Evolutionary conservation across 2,113 vertebrate species (phyloP), one percentile per base, ranked within the genome.

Genomic region (Ictalurus punctatus): DNA sequence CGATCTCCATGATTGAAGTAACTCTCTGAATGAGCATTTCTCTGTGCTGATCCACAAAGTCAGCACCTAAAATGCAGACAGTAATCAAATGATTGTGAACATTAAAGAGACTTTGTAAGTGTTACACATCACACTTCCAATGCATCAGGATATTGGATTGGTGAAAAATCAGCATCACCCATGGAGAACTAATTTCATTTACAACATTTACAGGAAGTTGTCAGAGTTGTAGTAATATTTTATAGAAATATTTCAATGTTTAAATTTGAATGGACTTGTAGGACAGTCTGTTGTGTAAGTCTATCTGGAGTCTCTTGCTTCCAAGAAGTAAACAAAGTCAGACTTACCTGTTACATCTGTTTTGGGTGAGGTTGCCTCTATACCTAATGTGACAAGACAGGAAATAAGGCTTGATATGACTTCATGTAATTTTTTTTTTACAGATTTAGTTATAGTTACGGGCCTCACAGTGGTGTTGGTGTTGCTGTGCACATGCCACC

Each of bases 41-140:
- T 10, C 89, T 58, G 82, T 84, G 17, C 34, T 34, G 17, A 17
- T 90, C 48, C 59, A 87, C 81, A 80, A 90, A 90, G 30, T 30
- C 89, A 84, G 17, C 37, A 65, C 37, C 85, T 87, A 58, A 27
- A 76, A 78, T 34, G 25, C 21, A 54, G 74, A 59, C 17, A 34
- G 54, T 9, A 82, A 34, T 67, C 63, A 65, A 67, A n/a, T 13
- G 25, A n/a, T 27, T 65, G 7, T 25, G 8, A 65, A 65, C 23
- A 59, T 40, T 40, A 40, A 40, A 40, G 4, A 40, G 40, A 40
- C 40, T 40, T 40, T 40, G 2, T 40, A 40, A 40, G 40, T 40
- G 40, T 40, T 40, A 40, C 40, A 17, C 58, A 59, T 5, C 4
- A 65, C 63, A 65, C 4, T 65, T 65, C 27, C 23, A 65, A 2